These are phyloP conservation scores for Hypotaenidia philippensis DNA, from an alignment of 2,797 vertebrate species.

Conservation along the genomic window DNA sequence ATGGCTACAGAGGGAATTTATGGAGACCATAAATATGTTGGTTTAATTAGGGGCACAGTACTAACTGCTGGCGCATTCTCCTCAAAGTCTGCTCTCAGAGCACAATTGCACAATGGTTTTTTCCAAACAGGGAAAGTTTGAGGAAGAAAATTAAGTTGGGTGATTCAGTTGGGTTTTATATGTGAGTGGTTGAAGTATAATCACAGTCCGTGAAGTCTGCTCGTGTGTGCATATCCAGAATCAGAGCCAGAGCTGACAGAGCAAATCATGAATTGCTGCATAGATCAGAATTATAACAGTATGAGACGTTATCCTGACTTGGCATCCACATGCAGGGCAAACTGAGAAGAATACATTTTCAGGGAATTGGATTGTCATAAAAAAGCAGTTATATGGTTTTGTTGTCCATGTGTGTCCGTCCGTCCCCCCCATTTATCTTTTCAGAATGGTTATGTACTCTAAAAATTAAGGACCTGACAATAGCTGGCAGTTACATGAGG, in stretches of 20 bases:
- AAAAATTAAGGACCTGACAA: not conserved
- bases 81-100: constrained; percentile 27
- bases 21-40: constrained; percentile 2
- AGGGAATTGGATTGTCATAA: not conserved
- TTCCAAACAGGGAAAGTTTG: not conserved
- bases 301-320: not conserved
- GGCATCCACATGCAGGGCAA: not conserved
- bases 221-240: not conserved
- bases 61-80: not conserved
- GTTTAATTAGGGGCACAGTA: constrained; percentile 24
- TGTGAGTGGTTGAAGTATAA: not conserved
- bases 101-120: not conserved
- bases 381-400: not conserved
- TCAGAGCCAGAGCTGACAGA: not conserved
- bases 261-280: not conserved
- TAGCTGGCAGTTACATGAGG: not conserved
- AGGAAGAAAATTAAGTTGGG: not conserved
- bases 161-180: not conserved
- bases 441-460: not conserved
- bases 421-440: not conserved
- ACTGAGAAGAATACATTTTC: not conserved
- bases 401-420: not conserved
- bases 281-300: not conserved
- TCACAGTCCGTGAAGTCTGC: not conserved
- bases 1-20: not conserved